Conservation (phyloP, 2,113 vertebrate species). For the Arenaria interpres region DNA sequence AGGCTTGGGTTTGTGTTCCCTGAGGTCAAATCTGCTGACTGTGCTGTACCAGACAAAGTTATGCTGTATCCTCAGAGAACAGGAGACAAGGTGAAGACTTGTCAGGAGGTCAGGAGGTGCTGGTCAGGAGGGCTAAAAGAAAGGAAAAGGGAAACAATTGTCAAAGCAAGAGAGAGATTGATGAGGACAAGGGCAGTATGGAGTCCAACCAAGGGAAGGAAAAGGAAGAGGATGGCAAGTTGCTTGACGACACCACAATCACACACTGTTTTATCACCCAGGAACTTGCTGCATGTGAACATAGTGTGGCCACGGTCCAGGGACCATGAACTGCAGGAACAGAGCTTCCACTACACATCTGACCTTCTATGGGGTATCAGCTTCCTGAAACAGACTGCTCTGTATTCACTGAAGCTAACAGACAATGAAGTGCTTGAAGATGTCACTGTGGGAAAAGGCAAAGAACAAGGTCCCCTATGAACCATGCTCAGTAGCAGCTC, state of each 20-base stretch:
- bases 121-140: neutral
- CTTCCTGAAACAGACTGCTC: neutral
- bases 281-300: neutral
- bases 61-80: neutral
- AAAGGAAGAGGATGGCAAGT: neutral
- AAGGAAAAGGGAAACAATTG: neutral
- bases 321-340: neutral
- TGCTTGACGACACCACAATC: rapidly evolving
- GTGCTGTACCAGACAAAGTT: neutral
- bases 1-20: neutral
- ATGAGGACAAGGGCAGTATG: neutral
- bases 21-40: neutral
- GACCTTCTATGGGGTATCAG: neutral
- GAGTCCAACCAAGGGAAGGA: rapidly evolving
- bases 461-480: neutral
- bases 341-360: neutral
- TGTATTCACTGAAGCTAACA: neutral
- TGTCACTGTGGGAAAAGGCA: neutral
- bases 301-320: neutral
- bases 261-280: neutral
- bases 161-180: neutral
- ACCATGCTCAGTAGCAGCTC: neutral
- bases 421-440: neutral
- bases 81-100: neutral
- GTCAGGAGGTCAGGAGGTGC: too few species aligned